These are phyloP conservation scores for Pentamera pediparva DNA, from an alignment of 53 echinoderm and acorn worm species.

Conservation along the genomic window DNA sequence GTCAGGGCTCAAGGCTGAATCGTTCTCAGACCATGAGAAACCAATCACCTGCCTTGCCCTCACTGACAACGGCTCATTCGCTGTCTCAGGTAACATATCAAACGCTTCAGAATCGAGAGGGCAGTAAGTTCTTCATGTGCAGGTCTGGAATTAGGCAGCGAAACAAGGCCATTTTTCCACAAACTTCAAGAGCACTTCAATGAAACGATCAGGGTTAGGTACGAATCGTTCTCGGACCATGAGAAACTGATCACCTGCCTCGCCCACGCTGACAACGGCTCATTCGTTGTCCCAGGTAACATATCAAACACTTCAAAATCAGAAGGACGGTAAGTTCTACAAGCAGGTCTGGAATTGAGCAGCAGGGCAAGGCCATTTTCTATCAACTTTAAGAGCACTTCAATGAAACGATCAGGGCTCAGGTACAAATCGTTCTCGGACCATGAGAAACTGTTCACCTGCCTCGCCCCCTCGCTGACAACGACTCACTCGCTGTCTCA, in stretches of 20 bases:
- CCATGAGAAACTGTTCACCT: slow-evolving; percentile 72
- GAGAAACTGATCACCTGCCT: slow-evolving; percentile 82
- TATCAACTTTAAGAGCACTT: not conserved
- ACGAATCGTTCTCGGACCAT: too few relatives aligned
- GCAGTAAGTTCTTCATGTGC: too few relatives aligned
- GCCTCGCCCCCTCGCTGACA: slow-evolving; percentile 86
- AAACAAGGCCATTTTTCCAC: too few relatives aligned
- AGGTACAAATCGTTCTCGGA: slow-evolving; percentile 71
- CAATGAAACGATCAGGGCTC: not conserved
- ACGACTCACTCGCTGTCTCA: slow-evolving; percentile 83
- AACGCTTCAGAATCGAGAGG: too few relatives aligned
- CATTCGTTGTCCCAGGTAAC: slow-evolving; percentile 81
- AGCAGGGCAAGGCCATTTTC: too few relatives aligned
- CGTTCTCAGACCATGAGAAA: slow-evolving; percentile 80
- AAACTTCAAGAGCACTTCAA: too few relatives aligned
- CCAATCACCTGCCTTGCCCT: slow-evolving; percentile 83
- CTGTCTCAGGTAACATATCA: slow-evolving; percentile 96
- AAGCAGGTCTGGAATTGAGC: too few relatives aligned
- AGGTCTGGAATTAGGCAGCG: too few relatives aligned
- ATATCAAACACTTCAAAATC: too few relatives aligned
- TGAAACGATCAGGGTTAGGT: too few relatives aligned
- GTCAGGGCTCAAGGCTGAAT: not conserved
- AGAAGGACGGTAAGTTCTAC: too few relatives aligned
- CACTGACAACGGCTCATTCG: slow-evolving; percentile 85
- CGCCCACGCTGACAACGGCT: slow-evolving; percentile 81